Evolutionary conservation across 2,113 vertebrate species (phyloP).

Genomic region (Axis porcinus): DNA sequence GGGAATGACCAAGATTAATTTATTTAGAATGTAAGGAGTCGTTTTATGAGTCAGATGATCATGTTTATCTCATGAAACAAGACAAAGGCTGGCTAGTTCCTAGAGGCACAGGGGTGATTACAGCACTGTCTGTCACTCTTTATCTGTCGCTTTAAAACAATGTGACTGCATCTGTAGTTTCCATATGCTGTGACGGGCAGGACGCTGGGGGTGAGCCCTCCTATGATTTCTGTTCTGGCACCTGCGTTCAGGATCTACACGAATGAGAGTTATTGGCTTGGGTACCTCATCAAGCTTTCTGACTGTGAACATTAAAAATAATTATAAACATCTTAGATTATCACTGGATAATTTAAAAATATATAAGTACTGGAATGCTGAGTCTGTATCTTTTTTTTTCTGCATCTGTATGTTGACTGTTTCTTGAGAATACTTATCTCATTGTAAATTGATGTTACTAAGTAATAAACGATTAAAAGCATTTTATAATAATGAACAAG

Average conservation of each 20-base stretch:
- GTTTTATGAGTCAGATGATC: neutral
- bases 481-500: neutral
- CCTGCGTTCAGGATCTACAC: neutral
- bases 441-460: neutral
- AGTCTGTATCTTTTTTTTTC: neutral
- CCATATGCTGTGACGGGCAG: rapidly evolving
- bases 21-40: neutral
- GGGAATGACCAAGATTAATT: neutral
- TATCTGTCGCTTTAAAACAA: neutral
- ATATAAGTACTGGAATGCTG: neutral
- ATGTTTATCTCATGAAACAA: neutral
- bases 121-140: neutral
- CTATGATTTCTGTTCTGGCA: neutral
- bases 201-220: rapidly evolving
- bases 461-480: neutral
- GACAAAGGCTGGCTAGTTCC: neutral
- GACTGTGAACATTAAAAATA: neutral
- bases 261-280: no score
- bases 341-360: neutral
- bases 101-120: neutral
- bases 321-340: neutral
- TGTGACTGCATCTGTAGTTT: rapidly evolving
- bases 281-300: neutral
- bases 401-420: neutral
- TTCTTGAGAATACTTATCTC: neutral